Base-by-base conservation (phyloP, 1,140 invertebrate genomes). In the Eubasilissa regina region DNA sequence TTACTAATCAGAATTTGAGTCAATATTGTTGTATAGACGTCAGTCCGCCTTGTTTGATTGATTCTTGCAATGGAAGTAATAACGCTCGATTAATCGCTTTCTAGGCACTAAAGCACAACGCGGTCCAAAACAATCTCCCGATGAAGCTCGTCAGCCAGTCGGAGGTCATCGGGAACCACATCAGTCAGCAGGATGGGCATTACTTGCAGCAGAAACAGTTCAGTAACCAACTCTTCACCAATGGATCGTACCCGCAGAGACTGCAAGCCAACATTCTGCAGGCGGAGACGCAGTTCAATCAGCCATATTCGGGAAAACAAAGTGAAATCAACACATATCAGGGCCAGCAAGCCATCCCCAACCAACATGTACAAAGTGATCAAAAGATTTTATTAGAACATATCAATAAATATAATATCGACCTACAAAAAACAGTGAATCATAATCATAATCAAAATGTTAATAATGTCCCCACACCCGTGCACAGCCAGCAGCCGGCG, bases 71-170 rank as follows among this genome's bases (percentile, higher is more conserved):
- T 35, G 25, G 25, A 35, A 35, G 6, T 35, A 35, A 6, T 35
- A 35, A 35, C 25, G 25, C 25, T 35, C 25, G 25, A 35, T 35
- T 35, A 35, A 35, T 3, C 25, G 25, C 11, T 64, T 70, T 79
- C 13, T 85, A 89, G 89, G 86, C 86, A 55, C 85, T 89, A 84
- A 89, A 89, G 76, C 88, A 89, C 77, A 89, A 88, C 84, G 85
- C 85, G 79, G 84, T 86, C 83, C 88, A 89, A 85, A 89, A 88
- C 80, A 89, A 87, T 78, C 85, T 88, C 85, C 88, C 87, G 86
- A 88, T 89, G 84, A 89, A 89, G 85, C 87, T 88, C 75, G 83
- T 87, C 66, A 89, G 87, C 25, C 89, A 89, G 84, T 86, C 84
- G 51, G 89, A 89, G 43, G 87, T 87, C 64, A 87, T 89, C 75